A percentile compares a stretch with the other conserved stretches of the same genome.
phyloP scores from a whole-genome alignment of 2,797 vertebrate species.

The Sebastes itinus region DNA sequence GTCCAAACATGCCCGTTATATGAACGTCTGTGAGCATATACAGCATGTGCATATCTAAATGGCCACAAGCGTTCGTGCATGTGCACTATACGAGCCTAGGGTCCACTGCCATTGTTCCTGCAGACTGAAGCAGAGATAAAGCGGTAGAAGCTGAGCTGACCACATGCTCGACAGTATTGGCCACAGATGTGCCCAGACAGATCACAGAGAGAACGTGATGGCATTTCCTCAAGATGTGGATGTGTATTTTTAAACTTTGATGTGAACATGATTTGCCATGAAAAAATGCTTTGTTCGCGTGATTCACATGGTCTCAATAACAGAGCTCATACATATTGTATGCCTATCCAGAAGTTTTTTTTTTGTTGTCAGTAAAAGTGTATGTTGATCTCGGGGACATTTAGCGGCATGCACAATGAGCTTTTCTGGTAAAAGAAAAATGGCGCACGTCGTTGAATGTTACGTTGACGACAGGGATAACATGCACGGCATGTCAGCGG shows the following conservation, averaged over 20 bases:
- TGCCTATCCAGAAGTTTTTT: constrained; percentile 46
- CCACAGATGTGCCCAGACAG: constrained; percentile 80
- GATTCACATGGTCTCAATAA: constrained; percentile 89
- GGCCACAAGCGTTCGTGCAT: background rate
- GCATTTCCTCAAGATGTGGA: constrained; percentile 91
- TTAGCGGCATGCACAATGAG: constrained; percentile 36
- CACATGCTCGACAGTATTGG: constrained; percentile 78
- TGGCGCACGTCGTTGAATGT: background rate
- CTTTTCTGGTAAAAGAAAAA: constrained; percentile 35
- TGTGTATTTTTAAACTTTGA: constrained; percentile 89
- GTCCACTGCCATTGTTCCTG: constrained; percentile 56
- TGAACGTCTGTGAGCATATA: background rate
- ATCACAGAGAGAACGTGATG: constrained; percentile 86
- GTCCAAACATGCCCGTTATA: background rate
- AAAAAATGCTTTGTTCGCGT: constrained; percentile 90
- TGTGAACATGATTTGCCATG: constrained; percentile 88
- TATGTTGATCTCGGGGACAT: constrained; percentile 53
- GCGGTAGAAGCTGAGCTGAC: constrained; percentile 67
- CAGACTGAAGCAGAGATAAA: constrained; percentile 68
- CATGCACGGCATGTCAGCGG: constrained; percentile 27
- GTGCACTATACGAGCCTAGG: constrained; percentile 18
- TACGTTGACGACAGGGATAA: constrained; percentile 18
- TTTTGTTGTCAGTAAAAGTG: constrained; percentile 12
- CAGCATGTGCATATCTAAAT: constrained; percentile 5
- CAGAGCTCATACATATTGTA: constrained; percentile 81